phyloP scores from a whole-genome alignment of 2,888 invertebrate species.

The Hipparchia semele region DNA sequence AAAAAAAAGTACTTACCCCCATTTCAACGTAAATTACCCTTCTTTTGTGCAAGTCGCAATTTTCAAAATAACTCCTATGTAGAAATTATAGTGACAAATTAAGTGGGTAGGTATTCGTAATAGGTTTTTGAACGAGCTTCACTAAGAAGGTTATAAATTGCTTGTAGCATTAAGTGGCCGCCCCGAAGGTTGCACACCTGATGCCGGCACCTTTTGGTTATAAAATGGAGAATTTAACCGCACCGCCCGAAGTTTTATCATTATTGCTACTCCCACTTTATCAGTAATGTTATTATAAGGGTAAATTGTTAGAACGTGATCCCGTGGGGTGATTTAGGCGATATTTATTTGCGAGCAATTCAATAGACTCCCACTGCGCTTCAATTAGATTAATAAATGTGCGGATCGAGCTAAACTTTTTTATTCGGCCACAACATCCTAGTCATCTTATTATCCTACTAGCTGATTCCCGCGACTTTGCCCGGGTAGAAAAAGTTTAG shows the following conservation, averaged over 20 bases:
- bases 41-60: not conserved
- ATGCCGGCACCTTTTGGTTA: slow-evolving; percentile 7
- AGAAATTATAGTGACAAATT: slow-evolving; percentile 5
- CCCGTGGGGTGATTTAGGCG: not conserved
- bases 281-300: slow-evolving; percentile 4
- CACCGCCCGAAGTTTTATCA: slow-evolving; percentile 13
- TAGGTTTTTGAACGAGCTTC: slow-evolving; percentile 8
- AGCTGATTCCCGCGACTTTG: no score
- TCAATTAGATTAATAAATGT: no score
- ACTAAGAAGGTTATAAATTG: slow-evolving; percentile 3
- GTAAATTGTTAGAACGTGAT: not conserved
- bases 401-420: no score
- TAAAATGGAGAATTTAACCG: slow-evolving; percentile 14
- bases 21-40: no score
- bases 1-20: no score
- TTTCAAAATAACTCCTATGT: not conserved
- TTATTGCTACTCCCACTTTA: slow-evolving; percentile 11
- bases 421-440: no score
- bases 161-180: not conserved
- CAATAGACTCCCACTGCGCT: no score
- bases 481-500: no score
- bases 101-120: not conserved
- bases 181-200: not conserved
- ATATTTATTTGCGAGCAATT: not conserved
- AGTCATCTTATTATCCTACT: no score